Base-by-base conservation (phyloP, 37 sponge, comb jelly and placozoan species). In the Ephydatia muelleri region DNA sequence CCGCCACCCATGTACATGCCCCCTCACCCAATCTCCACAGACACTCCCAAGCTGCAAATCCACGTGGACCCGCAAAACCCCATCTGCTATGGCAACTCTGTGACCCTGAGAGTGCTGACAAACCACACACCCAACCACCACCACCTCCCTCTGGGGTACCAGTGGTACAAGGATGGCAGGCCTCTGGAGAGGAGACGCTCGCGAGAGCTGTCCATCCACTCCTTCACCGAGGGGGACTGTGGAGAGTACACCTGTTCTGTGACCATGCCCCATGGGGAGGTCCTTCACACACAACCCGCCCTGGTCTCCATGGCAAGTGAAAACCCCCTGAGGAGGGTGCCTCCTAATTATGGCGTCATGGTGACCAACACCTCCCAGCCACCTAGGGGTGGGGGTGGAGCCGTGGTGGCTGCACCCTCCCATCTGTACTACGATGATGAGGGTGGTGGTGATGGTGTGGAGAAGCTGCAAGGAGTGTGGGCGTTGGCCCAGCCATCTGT, bases 111-210 rank as follows among this genome's bases (percentile, higher is more conserved):
- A 11, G 39, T 86, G 39, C 48, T 80, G 36, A 76, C 72, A 5
- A 73, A 79, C 11, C 40, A 27, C 49, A 13, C n/a, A n/a, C n/a
- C n/a, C n/a, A n/a, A n/a, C n/a, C n/a, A n/a, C 9, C 49, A 23
- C 35, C 57, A 78, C 78, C 6, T 29, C n/a, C 26, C 64, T 8
- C 6, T 75, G 25, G 25, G n/a, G 27, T 88, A 43, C 75, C 89
- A 88, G 73, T 88, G 89, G 89, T 88, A 78, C 74, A 83, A 64
- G 47, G 80, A 88, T 65, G 65, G 65, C 23, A 3, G 35, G 3
- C 79, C 67, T 21, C 79, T 83, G 40, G 57, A 23, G 0, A 78
- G 83, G 2, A 49, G 76, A 32, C 69, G 28, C 40, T 22, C 25
- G 30, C 43, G 30, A n/a, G 64, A 78, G 34, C 29, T 88, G 23